Evolutionary conservation across 1,140 invertebrate species (phyloP).

Genomic region (Sitobion miscanthi): DNA sequence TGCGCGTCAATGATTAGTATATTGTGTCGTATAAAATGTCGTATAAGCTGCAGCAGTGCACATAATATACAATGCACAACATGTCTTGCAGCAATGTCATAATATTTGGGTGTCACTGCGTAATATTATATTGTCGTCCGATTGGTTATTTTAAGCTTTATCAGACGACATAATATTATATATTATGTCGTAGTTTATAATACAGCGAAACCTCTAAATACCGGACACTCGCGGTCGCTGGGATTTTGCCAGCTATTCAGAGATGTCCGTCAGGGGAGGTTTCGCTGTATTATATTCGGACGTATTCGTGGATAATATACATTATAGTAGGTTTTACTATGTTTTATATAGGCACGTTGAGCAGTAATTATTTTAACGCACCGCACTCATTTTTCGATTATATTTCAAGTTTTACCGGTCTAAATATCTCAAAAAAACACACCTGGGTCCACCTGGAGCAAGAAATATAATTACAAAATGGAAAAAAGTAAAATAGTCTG

Average conservation of each 20-base stretch:
- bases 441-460: no score
- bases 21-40: not conserved
- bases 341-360: not conserved
- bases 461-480: no score
- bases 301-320: not conserved
- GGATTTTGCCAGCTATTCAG: not conserved
- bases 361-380: not conserved
- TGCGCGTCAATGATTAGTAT: not conserved
- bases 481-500: no score
- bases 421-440: not conserved
- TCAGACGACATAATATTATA: no score
- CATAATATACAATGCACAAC: not conserved
- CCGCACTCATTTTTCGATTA: not conserved
- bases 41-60: not conserved
- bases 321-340: not conserved
- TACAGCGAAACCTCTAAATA: not conserved
- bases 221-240: no score
- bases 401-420: no score
- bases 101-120: not conserved
- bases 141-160: not conserved
- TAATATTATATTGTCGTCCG: not conserved
- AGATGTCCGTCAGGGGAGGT: not conserved
- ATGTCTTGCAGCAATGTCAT: not conserved
- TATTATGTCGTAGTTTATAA: no score
- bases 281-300: not conserved